Conservation (phyloP, 1,140 invertebrate genomes). For the Caenorhabditis tropicalis region DNA sequence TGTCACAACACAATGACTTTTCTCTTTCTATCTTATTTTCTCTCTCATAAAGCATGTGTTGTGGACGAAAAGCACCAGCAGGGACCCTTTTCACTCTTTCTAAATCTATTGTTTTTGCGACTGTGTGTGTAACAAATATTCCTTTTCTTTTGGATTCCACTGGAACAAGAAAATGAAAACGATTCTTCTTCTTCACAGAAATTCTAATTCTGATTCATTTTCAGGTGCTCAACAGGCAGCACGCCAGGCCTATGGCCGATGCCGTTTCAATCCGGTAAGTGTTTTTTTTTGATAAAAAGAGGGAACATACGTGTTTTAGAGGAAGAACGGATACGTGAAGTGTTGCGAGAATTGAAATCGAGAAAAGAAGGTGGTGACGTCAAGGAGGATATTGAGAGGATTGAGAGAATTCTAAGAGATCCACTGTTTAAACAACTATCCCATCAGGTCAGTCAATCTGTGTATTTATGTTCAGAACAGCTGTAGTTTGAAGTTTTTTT, state of each 20-base stretch:
- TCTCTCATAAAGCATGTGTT: slow-evolving; percentile 15
- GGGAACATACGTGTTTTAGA: not conserved
- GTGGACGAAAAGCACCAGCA: not conserved
- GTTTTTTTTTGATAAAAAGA: not conserved
- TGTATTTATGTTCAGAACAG: not conserved
- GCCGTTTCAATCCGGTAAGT: slow-evolving; percentile 40
- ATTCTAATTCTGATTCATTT: not conserved
- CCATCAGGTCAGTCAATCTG: not conserved
- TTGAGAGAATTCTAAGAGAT: slow-evolving; percentile 31
- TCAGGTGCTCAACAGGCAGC: slow-evolving; percentile 40
- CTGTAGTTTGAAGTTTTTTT: too few species aligned
- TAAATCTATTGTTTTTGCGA: slow-evolving; percentile 47
- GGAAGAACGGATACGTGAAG: slow-evolving; percentile 40
- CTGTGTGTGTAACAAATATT: slow-evolving; percentile 18
- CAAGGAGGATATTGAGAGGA: slow-evolving; percentile 33
- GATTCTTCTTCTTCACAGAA: not conserved
- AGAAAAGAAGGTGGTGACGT: slow-evolving; percentile 39
- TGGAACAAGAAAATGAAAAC: not conserved
- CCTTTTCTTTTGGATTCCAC: not conserved
- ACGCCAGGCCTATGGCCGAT: slow-evolving; percentile 36
- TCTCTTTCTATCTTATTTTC: not conserved
- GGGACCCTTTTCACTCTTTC: slow-evolving; percentile 12
- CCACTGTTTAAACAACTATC: slow-evolving; percentile 40
- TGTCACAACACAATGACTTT: not conserved
- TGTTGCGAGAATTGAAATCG: slow-evolving; percentile 40